Conservation (phyloP, 2,797 vertebrate genomes). For the Squalus acanthias region DNA sequence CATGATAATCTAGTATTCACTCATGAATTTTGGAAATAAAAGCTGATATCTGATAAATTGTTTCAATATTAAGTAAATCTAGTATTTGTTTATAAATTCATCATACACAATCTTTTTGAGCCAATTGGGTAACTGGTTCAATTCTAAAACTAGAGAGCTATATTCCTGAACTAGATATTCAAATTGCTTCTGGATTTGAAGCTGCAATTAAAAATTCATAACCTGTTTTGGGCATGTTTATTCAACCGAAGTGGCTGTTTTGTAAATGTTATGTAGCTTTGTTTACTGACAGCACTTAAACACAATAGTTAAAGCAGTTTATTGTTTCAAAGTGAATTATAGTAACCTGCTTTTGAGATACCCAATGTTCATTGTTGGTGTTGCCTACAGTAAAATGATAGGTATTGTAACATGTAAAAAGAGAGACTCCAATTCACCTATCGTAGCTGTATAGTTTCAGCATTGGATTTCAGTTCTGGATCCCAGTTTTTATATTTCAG, state of each 20-base stretch:
- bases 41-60: not conserved
- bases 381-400: not conserved
- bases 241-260: not conserved
- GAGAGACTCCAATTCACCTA: not conserved
- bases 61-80: not conserved
- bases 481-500: not conserved
- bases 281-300: not conserved
- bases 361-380: not conserved
- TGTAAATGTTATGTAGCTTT: not conserved
- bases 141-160: not conserved
- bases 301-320: not conserved
- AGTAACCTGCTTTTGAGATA: not conserved
- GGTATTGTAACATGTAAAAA: not conserved
- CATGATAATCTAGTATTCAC: not conserved
- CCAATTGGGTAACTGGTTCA: not conserved
- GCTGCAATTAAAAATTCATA: slow-evolving; percentile 31
- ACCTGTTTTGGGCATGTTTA: slow-evolving; percentile 13
- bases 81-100: not conserved
- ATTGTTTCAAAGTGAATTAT: not conserved
- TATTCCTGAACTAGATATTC: slow-evolving; percentile 12
- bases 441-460: not conserved
- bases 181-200: not conserved
- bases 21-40: not conserved
- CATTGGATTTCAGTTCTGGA: not conserved
- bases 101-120: not conserved